phyloP scores from a whole-genome alignment of 2,113 vertebrate genomes.

The Halcyon senegalensis region DNA sequence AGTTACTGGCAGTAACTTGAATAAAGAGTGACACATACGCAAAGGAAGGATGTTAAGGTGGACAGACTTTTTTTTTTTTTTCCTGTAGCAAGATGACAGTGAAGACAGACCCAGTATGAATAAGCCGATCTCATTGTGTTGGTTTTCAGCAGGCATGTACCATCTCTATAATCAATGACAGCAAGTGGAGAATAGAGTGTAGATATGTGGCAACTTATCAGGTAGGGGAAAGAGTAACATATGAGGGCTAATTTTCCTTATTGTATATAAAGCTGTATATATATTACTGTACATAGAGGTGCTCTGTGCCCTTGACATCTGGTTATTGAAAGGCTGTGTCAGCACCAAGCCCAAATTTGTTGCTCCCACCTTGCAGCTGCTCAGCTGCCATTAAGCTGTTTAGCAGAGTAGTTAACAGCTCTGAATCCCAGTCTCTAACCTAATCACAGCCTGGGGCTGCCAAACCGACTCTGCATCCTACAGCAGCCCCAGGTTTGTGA shows the following conservation, averaged over 20 bases:
- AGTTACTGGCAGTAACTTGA: not conserved
- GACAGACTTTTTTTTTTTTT: not conserved
- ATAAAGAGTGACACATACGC: not conserved
- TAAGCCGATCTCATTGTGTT: not conserved
- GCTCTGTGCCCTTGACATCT: not conserved
- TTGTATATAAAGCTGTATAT: not conserved
- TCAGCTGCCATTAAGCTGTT: not conserved
- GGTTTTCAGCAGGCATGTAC: not conserved
- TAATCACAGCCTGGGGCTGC: not conserved
- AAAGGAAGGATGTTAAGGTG: not conserved
- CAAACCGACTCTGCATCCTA: not conserved
- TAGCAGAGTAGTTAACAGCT: not conserved
- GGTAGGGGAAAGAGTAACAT: not conserved
- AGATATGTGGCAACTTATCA: not conserved
- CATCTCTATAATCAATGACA: not conserved
- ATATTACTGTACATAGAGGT: not conserved
- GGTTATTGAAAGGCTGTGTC: not conserved
- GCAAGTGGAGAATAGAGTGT: not conserved
- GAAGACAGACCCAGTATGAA: not conserved
- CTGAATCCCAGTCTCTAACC: not conserved
- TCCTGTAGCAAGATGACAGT: not conserved
- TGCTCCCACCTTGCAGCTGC: not conserved
- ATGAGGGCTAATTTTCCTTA: not conserved
- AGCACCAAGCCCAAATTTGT: not conserved
- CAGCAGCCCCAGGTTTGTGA: rapidly evolving